These are phyloP conservation scores for Parauchenoglanis ngamensis DNA, from an alignment of 2,797 vertebrate species.

Conservation along the genomic window DNA sequence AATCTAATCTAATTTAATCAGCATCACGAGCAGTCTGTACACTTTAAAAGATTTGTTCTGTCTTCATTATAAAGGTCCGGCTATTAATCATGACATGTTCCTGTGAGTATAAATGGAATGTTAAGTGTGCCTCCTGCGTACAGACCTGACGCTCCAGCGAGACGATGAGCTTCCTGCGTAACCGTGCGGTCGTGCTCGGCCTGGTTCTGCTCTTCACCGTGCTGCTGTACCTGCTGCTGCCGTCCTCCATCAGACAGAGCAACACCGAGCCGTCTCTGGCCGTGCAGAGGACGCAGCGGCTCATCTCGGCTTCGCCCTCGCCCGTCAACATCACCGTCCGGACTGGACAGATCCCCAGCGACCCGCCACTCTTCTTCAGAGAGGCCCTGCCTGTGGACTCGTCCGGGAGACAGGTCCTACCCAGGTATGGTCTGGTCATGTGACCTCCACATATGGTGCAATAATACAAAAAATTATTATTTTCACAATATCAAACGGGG, in stretches of 20 bases:
- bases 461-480: background rate
- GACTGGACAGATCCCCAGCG: conserved; percentile 77
- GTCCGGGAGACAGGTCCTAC: conserved; percentile 69
- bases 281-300: conserved; percentile 67
- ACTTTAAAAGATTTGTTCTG: background rate
- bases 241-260: conserved; percentile 76
- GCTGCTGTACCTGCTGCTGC: conserved; percentile 85
- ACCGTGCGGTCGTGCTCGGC: conserved; percentile 81
- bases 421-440: conserved; percentile 81
- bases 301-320: conserved; percentile 62
- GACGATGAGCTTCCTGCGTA: conserved; percentile 80
- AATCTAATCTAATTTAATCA: background rate
- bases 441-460: background rate
- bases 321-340: conserved; percentile 76
- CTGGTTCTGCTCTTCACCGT: conserved; percentile 82
- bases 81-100: too few species aligned
- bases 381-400: conserved; percentile 79
- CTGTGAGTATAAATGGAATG: background rate
- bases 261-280: conserved; percentile 76
- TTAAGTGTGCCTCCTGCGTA: background rate
- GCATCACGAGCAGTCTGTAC: background rate
- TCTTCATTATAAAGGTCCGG: background rate
- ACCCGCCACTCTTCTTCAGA: conserved; percentile 86
- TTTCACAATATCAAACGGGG: background rate
- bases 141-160: conserved; percentile 12